These are phyloP conservation scores for Salvator merianae DNA, from an alignment of 2,113 vertebrate species.

Conservation along the genomic window DNA sequence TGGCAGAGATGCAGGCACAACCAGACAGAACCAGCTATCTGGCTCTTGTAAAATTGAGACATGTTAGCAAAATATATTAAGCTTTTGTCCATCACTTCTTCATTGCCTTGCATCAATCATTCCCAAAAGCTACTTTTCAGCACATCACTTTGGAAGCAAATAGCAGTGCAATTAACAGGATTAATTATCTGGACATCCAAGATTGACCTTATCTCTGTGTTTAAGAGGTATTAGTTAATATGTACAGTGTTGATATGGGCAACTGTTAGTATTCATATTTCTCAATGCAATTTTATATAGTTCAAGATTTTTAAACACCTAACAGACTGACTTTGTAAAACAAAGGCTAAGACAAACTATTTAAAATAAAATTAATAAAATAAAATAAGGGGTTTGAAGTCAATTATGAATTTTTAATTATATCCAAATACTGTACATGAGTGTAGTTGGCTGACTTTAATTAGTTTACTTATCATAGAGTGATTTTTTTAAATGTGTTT, in stretches of 20 bases:
- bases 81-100: background rate
- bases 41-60: background rate
- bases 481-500: constrained; percentile 3
- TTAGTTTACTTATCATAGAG: constrained; percentile 2
- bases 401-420: constrained; percentile 1
- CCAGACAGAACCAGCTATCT: background rate
- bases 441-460: background rate
- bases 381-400: no score
- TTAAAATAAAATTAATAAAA: no score
- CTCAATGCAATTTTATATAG: background rate
- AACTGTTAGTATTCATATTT: background rate
- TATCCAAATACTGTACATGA: background rate
- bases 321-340: background rate
- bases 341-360: background rate
- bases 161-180: background rate
- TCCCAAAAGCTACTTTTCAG: background rate
- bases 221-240: background rate
- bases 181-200: background rate
- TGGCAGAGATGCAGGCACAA: no score
- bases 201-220: background rate
- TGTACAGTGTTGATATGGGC: no score
- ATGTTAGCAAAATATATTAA: background rate
- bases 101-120: background rate
- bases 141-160: background rate
- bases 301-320: background rate